Evolutionary conservation across 1,140 invertebrate species (phyloP), one percentile per base, ranked within the genome.

Genomic region (Protaetia brevitarsis): DNA sequence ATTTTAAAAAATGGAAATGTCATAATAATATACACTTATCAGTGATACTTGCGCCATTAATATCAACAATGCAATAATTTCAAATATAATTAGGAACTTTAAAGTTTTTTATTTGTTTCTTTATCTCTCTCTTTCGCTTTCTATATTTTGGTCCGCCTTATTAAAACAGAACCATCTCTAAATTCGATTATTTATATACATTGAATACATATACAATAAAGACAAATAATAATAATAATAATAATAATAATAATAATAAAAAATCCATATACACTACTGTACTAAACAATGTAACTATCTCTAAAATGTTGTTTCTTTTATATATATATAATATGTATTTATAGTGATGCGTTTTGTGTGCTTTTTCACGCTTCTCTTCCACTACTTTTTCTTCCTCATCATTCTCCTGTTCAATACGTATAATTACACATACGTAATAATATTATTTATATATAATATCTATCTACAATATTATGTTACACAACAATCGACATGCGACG

Each of bases 41-140:
- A 45, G 19, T 51, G 41, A 51, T 51, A 59, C 57, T n/a, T 59
- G 57, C 30, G 63, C 61, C 58, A 59, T 65, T 65, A 68, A 69
- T 68, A 72, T 68, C 69, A 72, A 72, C 69, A 72, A 71, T 64
- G 11, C 51, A 29, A 65, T 65, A 65, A 51, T 68, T 62, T 65
- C 64, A 69, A 72, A 67, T 68, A 68, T 66, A 66, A 65, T 71
- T 76, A 76, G 75, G 74, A 77, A 76, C 74, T 77, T 68, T 51
- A 51, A 51, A 19, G 13, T 51, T 51, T 51, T 28, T 27, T 41
- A 28, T 59, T 59, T 59, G 29, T 7, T 16, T 59, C 10, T 51
- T 51, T 51, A 51, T 51, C 57, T n/a, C 57, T 59, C 16, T 59
- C 8, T 59, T 59, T 59, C 57, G 29, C 29, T 13, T n/a, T 59